A percentile compares a stretch with the other conserved stretches of the same genome.
These are phyloP conservation scores for Eptesicus fuscus DNA, from an alignment of 2,113 vertebrate species.

Conservation along the genomic window DNA sequence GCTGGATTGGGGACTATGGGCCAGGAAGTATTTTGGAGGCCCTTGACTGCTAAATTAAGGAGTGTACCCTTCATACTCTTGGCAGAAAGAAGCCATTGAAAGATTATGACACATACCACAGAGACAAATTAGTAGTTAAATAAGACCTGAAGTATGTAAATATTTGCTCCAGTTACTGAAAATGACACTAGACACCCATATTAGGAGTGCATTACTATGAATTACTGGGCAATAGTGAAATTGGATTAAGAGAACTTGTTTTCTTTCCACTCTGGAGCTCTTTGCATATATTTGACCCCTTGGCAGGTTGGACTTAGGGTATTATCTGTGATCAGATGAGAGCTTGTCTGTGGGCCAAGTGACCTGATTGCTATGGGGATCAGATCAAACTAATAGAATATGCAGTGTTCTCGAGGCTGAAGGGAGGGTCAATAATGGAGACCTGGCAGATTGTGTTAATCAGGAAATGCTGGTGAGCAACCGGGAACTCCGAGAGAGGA, in stretches of 20 bases:
- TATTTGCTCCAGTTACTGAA: conserved; percentile 49
- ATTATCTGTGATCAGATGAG: background rate
- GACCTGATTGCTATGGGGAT: background rate
- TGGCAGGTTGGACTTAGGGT: background rate
- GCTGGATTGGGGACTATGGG: background rate
- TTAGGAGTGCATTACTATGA: background rate
- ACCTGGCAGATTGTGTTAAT: background rate
- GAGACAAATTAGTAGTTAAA: conserved; percentile 37
- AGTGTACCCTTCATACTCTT: conserved; percentile 31
- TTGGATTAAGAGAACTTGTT: background rate
- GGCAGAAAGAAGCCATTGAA: conserved; percentile 47
- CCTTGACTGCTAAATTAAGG: conserved; percentile 19
- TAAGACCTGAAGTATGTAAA: conserved; percentile 47
- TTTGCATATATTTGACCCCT: background rate
- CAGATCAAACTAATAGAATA: background rate
- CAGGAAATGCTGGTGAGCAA: background rate
- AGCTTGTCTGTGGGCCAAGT: background rate
- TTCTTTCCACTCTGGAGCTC: background rate
- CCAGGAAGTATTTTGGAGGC: background rate
- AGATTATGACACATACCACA: background rate
- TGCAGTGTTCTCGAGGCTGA: background rate
- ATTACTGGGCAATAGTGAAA: background rate
- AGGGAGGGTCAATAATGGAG: background rate
- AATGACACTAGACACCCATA: background rate
- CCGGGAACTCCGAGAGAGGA: background rate